Percentiles rank a stretch among this genome's conserved stretches.
phyloP scores from a whole-genome alignment of 2,113 vertebrate genomes.

The Chionis minor region DNA sequence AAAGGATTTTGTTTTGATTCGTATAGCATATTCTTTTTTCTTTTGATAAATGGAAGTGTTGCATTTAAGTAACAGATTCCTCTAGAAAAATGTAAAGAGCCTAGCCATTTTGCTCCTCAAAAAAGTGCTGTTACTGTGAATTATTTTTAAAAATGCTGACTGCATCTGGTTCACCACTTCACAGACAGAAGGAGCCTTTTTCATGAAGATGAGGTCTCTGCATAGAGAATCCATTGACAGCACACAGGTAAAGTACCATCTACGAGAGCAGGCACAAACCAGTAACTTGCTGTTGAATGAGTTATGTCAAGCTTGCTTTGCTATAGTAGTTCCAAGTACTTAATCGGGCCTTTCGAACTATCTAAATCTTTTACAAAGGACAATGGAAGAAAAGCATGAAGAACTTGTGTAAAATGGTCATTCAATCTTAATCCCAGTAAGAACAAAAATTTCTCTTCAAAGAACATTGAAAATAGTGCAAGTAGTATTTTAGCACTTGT shows the following conservation, averaged over 20 bases:
- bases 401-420: not conserved
- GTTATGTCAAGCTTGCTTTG: not conserved
- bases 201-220: not conserved
- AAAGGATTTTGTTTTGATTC: no score
- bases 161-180: not conserved
- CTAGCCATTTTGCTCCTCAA: not conserved
- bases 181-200: not conserved
- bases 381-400: not conserved
- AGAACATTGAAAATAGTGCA: not conserved
- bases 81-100: not conserved
- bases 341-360: not conserved
- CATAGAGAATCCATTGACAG: not conserved
- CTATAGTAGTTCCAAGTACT: not conserved
- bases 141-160: not conserved
- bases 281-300: not conserved
- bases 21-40: no score
- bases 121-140: not conserved
- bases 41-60: not conserved
- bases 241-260: not conserved
- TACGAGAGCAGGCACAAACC: not conserved
- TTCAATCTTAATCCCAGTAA: not conserved
- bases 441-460: not conserved
- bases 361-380: not conserved
- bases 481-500: not conserved
- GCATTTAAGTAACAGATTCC: accelerated